phyloP scores from a whole-genome alignment of 2,797 vertebrate genomes.

The Esox masquinongy region DNA sequence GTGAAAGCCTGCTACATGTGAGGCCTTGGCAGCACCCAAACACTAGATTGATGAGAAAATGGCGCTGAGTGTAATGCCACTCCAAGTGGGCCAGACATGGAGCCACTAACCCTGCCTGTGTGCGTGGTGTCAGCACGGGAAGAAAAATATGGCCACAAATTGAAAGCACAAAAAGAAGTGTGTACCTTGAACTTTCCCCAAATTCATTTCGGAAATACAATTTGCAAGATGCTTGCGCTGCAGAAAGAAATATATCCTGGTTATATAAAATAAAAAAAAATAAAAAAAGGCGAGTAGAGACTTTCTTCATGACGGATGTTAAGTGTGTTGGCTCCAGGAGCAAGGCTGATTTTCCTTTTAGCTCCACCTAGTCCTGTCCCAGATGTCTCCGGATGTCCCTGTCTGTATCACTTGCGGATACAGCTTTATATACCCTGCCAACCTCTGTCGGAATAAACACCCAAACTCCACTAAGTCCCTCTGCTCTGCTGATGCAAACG shows the following conservation, averaged over 20 bases:
- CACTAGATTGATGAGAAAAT: slow-evolving; percentile 62
- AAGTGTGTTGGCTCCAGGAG: slow-evolving; percentile 36
- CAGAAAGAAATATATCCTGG: slow-evolving; percentile 57
- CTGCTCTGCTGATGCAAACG: neutral
- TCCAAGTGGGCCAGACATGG: slow-evolving; percentile 32
- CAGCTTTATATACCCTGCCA: slow-evolving; percentile 51
- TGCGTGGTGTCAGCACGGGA: slow-evolving; percentile 30
- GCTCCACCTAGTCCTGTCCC: slow-evolving; percentile 26
- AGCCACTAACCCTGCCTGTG: slow-evolving; percentile 22
- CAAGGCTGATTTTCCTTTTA: slow-evolving; percentile 33
- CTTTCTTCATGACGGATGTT: slow-evolving; percentile 32
- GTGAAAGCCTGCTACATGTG: slow-evolving; percentile 49
- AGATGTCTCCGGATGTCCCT: slow-evolving; percentile 24
- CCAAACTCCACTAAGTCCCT: slow-evolving; percentile 30
- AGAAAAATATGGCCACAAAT: slow-evolving; percentile 52
- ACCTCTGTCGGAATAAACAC: slow-evolving; percentile 42
- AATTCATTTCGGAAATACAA: slow-evolving; percentile 59
- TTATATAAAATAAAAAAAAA: neutral
- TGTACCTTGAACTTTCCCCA: slow-evolving; percentile 50
- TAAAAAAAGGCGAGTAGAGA: slow-evolving; percentile 48
- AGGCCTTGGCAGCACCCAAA: slow-evolving; percentile 51
- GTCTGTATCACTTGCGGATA: slow-evolving; percentile 37
- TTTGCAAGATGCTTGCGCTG: slow-evolving; percentile 58
- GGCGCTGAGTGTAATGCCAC: slow-evolving; percentile 51
- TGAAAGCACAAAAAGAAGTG: slow-evolving; percentile 47